These are phyloP conservation scores for Champsocephalus gunnari DNA, from an alignment of 2,797 vertebrate species.

Conservation along the genomic window DNA sequence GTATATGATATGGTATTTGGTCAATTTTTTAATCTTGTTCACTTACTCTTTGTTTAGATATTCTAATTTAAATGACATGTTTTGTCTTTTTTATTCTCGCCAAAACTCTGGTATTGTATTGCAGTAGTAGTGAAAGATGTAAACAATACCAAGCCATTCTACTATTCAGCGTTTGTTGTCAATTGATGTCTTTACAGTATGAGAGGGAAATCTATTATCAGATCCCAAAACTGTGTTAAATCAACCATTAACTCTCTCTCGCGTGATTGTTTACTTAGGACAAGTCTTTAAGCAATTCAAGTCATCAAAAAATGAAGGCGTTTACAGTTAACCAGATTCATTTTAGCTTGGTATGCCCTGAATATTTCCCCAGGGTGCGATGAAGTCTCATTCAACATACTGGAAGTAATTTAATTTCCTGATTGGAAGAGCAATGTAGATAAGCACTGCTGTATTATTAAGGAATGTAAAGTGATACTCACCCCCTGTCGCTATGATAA, in stretches of 20 bases:
- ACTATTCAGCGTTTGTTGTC: background rate
- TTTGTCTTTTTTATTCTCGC: background rate
- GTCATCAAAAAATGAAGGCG: slow-evolving; percentile 4
- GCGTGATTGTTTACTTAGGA: slow-evolving; percentile 19
- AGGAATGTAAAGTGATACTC: slow-evolving; percentile 49
- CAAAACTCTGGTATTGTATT: background rate
- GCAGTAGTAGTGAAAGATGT: no score
- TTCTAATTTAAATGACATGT: background rate
- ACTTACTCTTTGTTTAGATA: background rate
- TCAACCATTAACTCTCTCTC: background rate
- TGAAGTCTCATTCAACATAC: slow-evolving; percentile 27
- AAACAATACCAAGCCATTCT: background rate
- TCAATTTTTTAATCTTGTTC: background rate
- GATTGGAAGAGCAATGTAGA: slow-evolving; percentile 5
- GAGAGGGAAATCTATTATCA: background rate
- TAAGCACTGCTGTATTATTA: background rate
- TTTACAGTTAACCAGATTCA: slow-evolving; percentile 37
- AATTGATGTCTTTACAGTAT: background rate
- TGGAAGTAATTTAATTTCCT: background rate
- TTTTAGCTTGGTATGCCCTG: slow-evolving; percentile 10
- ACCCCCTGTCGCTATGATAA: slow-evolving; percentile 97
- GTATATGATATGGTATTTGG: background rate
- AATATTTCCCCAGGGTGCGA: slow-evolving; percentile 39
- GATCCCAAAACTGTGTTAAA: background rate
- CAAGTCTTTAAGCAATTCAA: slow-evolving; percentile 36